These are phyloP conservation scores for Ardeotis arabs DNA, from an alignment of 2,113 vertebrate genomes.

Conservation along the genomic window DNA sequence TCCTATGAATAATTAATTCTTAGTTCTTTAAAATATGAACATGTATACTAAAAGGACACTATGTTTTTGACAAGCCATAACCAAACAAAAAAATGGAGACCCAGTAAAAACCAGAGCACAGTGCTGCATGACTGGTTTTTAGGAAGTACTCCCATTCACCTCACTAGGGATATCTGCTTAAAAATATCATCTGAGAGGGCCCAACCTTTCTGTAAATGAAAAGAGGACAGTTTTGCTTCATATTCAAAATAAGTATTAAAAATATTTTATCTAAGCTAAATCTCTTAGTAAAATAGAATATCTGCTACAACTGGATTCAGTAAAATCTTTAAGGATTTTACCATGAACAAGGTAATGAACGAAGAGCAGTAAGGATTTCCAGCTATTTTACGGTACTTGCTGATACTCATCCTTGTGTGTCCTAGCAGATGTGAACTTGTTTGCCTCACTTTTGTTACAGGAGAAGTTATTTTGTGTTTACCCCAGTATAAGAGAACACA, in stretches of 20 bases:
- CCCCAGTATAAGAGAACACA: neutral
- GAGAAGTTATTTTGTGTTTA: neutral
- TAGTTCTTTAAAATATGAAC: neutral
- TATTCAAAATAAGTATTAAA: conserved; percentile 26
- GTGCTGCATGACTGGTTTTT: neutral
- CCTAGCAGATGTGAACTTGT: neutral
- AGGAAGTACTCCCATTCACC: neutral
- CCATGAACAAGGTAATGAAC: neutral
- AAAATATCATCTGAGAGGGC: neutral
- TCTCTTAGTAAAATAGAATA: neutral
- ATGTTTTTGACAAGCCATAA: neutral
- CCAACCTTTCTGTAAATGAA: neutral
- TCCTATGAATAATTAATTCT: neutral
- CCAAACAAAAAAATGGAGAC: neutral
- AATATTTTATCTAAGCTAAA: conserved; percentile 40
- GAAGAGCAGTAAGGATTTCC: neutral
- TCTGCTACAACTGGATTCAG: neutral
- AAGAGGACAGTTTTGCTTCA: conserved; percentile 19
- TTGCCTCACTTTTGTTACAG: neutral
- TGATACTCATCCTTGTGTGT: neutral
- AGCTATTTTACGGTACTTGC: neutral
- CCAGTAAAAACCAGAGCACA: neutral
- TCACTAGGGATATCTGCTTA: neutral
- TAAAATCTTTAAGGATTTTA: neutral
- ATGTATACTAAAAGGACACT: neutral